Evolutionary conservation across 92 coral and sea anemone genomes (phyloP), one percentile per base, ranked within the genome.

Genomic region (Phenganax stokvisi): DNA sequence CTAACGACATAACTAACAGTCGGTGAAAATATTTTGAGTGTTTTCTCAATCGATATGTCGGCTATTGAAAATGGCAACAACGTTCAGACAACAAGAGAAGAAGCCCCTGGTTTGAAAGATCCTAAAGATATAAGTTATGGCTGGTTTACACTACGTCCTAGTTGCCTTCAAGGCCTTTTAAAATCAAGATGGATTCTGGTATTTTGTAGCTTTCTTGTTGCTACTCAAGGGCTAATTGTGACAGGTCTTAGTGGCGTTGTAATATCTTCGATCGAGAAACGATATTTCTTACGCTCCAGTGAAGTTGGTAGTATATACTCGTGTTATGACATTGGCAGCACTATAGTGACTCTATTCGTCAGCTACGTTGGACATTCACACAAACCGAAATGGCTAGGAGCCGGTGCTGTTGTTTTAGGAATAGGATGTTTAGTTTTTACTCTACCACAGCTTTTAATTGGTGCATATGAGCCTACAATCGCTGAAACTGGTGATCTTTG

Each of bases 311-410:
- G 90, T 1, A 71, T 96, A 7, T 85, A 88, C 0, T 85, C 92
- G 8, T 96, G 99, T 70, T 96, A 96, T 71, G 99, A 96, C 67
- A 86, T 96, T 15, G 89, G 97, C 0, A 92, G 90, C 8, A 93
- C 97, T 9, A 80, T 91, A 12, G 87, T 92, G 91, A 97, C 99
- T 0, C 71, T 96, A 0, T 52, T 96, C 0, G 99, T 96, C 9
- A 96, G 99, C 68, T 96, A 96, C 84, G 87, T 87, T 62, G 99
- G 99, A 9, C 99, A 96, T 74, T 84, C 87, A 16, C 99, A 96
- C 77, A 96, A 96, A 80, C 91, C 99, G 8, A 96, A 92, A 77
- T 96, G 99, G 97, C 85, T 96, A 25, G 99, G 99, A 1, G 69
- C 83, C 9, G 99, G 99, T 8, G 90, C 99, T 5, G 78, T 92